phyloP scores from a whole-genome alignment of 2,888 invertebrate genomes.

The Tipula lateralis region DNA sequence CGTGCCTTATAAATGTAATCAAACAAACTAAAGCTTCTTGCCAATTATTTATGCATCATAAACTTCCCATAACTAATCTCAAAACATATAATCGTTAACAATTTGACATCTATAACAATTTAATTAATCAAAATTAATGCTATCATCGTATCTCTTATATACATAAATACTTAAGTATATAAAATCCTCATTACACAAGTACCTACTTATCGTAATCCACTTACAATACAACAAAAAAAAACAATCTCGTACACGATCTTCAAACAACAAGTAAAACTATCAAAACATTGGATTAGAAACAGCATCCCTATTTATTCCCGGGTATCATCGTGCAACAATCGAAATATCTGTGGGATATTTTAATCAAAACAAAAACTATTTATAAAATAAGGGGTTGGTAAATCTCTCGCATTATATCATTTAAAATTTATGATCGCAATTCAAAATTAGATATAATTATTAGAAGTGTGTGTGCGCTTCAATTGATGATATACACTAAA shows the following conservation, averaged over 20 bases:
- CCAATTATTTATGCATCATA: too few species aligned
- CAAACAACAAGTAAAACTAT: not conserved
- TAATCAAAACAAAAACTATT: not conserved
- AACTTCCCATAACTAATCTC: not conserved
- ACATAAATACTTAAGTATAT: not conserved
- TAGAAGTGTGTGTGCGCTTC: not conserved
- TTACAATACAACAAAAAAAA: not conserved
- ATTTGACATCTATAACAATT: not conserved
- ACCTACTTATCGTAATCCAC: not conserved
- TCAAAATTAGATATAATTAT: conserved; percentile 11
- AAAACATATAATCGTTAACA: not conserved
- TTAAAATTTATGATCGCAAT: conserved; percentile 11
- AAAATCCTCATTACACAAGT: conserved; percentile 19
- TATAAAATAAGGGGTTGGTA: not conserved
- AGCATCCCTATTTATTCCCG: not conserved
- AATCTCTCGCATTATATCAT: not conserved
- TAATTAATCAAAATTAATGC: not conserved
- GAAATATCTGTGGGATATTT: conserved; percentile 20
- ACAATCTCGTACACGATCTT: not conserved
- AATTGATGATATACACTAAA: not conserved
- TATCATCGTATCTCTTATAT: not conserved
- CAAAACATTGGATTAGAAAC: not conserved
- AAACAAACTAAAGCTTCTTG: too few species aligned
- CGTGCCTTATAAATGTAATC: too few species aligned
- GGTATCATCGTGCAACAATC: not conserved